phyloP scores from a whole-genome alignment of 2,797 vertebrate species.

The Poecilia velifera region DNA sequence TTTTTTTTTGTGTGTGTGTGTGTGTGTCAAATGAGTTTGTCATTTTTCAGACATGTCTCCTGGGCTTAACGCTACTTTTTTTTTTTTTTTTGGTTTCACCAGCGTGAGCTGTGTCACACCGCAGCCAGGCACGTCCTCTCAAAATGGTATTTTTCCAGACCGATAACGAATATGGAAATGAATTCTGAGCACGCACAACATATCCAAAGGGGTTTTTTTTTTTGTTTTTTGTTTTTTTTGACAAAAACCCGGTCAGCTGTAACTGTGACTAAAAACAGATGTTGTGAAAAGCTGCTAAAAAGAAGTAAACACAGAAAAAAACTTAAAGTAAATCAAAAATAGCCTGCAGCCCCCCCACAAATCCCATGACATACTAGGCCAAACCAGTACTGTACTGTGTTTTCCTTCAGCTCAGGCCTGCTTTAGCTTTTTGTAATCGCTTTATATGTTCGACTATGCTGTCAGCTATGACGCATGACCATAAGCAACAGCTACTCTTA shows the following conservation, averaged over 20 bases:
- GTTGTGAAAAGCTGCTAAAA: slow-evolving; percentile 47
- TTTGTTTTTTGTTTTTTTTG: slow-evolving; percentile 19
- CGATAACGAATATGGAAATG: slow-evolving; percentile 8
- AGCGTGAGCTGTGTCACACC: slow-evolving; percentile 29
- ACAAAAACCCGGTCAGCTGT: slow-evolving; percentile 28
- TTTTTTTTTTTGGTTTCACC: slow-evolving; percentile 7
- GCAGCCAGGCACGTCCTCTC: slow-evolving; percentile 5
- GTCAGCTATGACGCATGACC: slow-evolving; percentile 7
- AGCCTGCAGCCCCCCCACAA: slow-evolving; percentile 42
- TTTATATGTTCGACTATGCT: slow-evolving; percentile 29
- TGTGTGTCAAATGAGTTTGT: slow-evolving; percentile 46
- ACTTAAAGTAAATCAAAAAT: slow-evolving; percentile 51
- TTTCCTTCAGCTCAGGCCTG: slow-evolving; percentile 34
- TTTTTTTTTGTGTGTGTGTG: not conserved
- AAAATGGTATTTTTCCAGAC: slow-evolving; percentile 28
- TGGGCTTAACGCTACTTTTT: slow-evolving; percentile 20
- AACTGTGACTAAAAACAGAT: slow-evolving; percentile 18
- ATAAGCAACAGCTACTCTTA: slow-evolving; percentile 14
- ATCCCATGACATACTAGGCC: slow-evolving; percentile 37
- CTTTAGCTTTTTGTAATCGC: slow-evolving; percentile 43
- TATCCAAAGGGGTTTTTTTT: slow-evolving; percentile 4
- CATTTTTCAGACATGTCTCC: slow-evolving; percentile 38
- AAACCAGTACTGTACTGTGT: slow-evolving; percentile 30
- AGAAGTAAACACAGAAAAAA: slow-evolving; percentile 56
- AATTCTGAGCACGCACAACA: not conserved